Evolutionary conservation across 1,140 invertebrate genomes (phyloP), one percentile per base, ranked within the genome.

Genomic region (Panagrolaimus sp.): DNA sequence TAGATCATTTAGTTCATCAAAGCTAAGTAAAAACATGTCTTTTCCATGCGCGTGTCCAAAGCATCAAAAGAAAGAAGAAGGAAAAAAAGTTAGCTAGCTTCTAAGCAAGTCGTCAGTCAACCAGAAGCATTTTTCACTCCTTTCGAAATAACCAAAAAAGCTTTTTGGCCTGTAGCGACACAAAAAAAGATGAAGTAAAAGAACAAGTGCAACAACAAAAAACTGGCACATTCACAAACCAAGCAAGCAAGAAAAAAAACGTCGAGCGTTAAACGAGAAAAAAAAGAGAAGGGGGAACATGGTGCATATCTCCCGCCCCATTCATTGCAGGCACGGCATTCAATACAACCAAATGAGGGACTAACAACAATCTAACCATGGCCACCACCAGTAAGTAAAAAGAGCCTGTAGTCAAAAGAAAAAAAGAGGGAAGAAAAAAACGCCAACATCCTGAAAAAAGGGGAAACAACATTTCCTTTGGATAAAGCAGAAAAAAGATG

Each of bases 271-370:
- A 57, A 57, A 57, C 20, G 51, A 57, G 51, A 57, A 57, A 57
- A 57, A 57, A 57, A 57, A 9, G 27, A 57, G n/a, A n/a, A n/a
- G 20, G 27, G 20, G 20, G 27, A 57, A 57, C 51, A 57, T 57
- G 51, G 31, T 57, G 9, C 51, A 25, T 20, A 20, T 57, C 51
- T 20, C 27, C 20, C 51, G 51, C 51, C 51, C 31, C 51, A 57
- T n/a, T n/a, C n/a, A n/a, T 57, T 27, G 20, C 20, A 27, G 20
- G 51, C 51, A 57, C 27, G 51, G 51, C 27, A 57, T 27, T 57
- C 51, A 27, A 57, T 27, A 57, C 27, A 27, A 27, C 51, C 51
- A 57, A 57, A 57, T 57, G 51, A 57, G 51, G 51, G 51, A 57
- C 51, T 27, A 57, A 51, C 48, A 27, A 38, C 7, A 38, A 38